A percentile compares a stretch with the other conserved stretches of the same genome.
phyloP scores from a whole-genome alignment of 2,113 vertebrate genomes.

The Menura novaehollandiae region DNA sequence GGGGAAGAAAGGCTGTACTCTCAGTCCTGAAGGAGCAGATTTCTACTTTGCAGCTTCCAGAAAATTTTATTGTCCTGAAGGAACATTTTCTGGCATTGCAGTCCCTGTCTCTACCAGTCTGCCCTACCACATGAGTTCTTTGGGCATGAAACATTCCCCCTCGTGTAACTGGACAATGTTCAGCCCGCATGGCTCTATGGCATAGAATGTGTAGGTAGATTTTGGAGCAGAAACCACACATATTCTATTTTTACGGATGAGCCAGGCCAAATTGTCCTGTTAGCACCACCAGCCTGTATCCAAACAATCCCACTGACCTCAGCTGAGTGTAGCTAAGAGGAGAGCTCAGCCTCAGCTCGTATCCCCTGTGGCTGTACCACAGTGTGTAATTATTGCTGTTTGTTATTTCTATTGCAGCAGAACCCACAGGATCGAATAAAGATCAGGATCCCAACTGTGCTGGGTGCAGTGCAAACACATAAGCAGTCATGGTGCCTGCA shows the following conservation, averaged over 20 bases:
- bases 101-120: background rate
- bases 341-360: accelerated
- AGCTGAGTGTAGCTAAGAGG: background rate
- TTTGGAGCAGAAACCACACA: background rate
- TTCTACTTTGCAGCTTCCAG: background rate
- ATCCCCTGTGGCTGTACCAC: background rate
- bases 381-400: conserved; percentile 4
- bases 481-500: conserved; percentile 38
- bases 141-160: background rate
- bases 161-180: background rate
- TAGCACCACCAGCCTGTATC: background rate
- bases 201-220: background rate
- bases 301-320: background rate
- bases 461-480: conserved; percentile 1
- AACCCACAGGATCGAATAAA: conserved; percentile 42
- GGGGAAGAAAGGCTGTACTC: background rate
- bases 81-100: background rate
- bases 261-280: background rate
- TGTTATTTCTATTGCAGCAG: conserved; percentile 7
- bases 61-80: background rate
- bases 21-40: background rate
- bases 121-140: background rate
- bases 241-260: background rate
- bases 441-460: background rate
- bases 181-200: background rate